Evolutionary conservation across 2,113 vertebrate genomes (phyloP).

Genomic region (Vimba vimba): DNA sequence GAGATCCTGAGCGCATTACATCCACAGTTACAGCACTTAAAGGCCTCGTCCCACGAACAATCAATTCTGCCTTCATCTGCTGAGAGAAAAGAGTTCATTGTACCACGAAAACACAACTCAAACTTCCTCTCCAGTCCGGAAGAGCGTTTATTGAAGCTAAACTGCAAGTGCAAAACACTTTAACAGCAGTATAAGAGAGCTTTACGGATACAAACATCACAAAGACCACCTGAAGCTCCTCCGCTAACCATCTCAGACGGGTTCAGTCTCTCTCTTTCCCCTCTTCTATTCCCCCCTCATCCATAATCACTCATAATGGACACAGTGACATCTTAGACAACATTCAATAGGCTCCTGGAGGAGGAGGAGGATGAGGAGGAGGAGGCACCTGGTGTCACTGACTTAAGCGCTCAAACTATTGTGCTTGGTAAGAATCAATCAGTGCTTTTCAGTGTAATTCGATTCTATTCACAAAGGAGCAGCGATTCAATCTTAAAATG

Average conservation of each 20-base stretch:
- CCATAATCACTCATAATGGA: constrained; percentile 66
- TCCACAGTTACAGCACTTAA: neutral
- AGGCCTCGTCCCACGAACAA: neutral
- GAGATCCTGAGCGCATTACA: constrained; percentile 2
- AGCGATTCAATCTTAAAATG: constrained; percentile 75
- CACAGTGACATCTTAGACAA: constrained; percentile 49
- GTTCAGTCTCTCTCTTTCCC: neutral
- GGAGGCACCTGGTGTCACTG: constrained; percentile 64
- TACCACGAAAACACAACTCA: neutral
- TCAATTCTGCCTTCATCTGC: neutral
- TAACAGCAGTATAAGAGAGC: neutral
- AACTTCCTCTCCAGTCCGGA: neutral
- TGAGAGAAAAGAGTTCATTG: neutral
- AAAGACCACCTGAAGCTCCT: constrained; percentile 1
- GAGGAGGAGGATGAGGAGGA: constrained; percentile 50
- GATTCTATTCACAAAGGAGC: constrained; percentile 75
- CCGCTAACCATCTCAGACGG: neutral
- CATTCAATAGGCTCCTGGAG: constrained; percentile 67
- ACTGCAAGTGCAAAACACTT: neutral
- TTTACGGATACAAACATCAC: neutral
- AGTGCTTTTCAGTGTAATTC: constrained; percentile 73
- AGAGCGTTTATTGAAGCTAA: neutral
- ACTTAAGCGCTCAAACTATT: constrained; percentile 73
- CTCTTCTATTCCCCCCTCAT: constrained; percentile 54
- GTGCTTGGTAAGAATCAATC: constrained; percentile 76